These are phyloP conservation scores for Neomorphus geoffroyi DNA, from an alignment of 2,797 vertebrate genomes.

Conservation along the genomic window DNA sequence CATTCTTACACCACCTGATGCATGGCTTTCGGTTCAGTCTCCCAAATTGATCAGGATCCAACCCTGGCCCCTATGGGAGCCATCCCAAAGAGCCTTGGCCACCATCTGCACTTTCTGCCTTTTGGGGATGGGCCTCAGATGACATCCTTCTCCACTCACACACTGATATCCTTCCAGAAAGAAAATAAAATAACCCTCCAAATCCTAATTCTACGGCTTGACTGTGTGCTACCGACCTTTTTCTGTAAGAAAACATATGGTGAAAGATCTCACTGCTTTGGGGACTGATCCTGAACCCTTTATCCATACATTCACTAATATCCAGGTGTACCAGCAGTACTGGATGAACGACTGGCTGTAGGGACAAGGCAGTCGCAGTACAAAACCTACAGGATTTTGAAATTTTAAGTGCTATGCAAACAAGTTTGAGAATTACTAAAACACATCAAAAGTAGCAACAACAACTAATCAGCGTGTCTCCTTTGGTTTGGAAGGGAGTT, in stretches of 20 bases:
- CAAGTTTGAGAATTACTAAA: not conserved
- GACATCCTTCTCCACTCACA: not conserved
- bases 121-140: not conserved
- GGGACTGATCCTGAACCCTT: not conserved
- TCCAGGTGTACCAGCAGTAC: not conserved
- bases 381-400: not conserved
- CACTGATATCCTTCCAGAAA: not conserved
- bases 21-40: not conserved
- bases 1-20: slow-evolving; percentile 24
- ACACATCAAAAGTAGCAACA: not conserved
- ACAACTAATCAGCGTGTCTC: fast-evolving
- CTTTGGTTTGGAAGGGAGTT: not conserved
- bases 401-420: not conserved
- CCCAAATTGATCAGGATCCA: slow-evolving; percentile 22
- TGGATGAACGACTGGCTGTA: not conserved
- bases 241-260: not conserved
- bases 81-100: not conserved
- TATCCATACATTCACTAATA: not conserved
- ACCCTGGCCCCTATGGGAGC: not conserved
- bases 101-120: not conserved
- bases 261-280: not conserved
- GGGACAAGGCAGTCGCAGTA: not conserved
- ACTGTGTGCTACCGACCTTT: not conserved
- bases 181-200: not conserved
- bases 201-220: not conserved